Base-by-base conservation (phyloP, 2,113 vertebrate genomes). In the Aspiorhynchus laticeps region DNA sequence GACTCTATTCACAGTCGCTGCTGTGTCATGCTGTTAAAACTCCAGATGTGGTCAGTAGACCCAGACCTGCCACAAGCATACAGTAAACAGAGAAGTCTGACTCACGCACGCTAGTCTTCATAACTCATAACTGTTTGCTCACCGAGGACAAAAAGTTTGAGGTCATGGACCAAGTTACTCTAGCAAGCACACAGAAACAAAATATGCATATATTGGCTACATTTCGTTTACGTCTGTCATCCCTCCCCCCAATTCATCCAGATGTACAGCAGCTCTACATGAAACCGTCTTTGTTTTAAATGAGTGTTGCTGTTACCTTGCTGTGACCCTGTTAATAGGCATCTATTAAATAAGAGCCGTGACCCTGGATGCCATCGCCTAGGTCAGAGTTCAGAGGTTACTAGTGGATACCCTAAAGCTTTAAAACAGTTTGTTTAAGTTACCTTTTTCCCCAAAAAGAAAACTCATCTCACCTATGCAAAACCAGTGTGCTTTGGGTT, bases 11-110 rank as follows among this genome's bases (percentile, higher is more conserved):
- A 91, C 17, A 69, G 80, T 46, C 81, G 46, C 63, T 83, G 84
- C 88, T 85, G 88, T 28, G 74, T 90, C 85, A 91, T 88, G 24
- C 51, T 56, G 83, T 38, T 86, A 36, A 51, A 53, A 71, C 84
- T 91, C 85, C 91, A 90, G 91, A 91, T 91, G 89, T 91, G 84
- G 89, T 81, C 87, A 80, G 86, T 90, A 81, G 87, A 83, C 65
- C 80, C 79, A 83, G 85, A 88, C 59, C 84, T 81, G 86, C 87
- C 56, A 63, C 46, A 88, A 82, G 86, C 75, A 36, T 80, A 87
- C 91, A 91, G 74, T 87, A 83, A 92, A 88, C 90, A 90, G 88
- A 89, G 51, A 63, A 79, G 48, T 74, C 56, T 33, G 85, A 85
- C 83, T 24, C 83, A 33, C 87, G 83, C 82, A 82, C 88, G 80